Percentiles rank a stretch among this genome's conserved stretches.
Conservation (phyloP, 2,888 invertebrate genomes). For the Hylaea fasciaria region DNA sequence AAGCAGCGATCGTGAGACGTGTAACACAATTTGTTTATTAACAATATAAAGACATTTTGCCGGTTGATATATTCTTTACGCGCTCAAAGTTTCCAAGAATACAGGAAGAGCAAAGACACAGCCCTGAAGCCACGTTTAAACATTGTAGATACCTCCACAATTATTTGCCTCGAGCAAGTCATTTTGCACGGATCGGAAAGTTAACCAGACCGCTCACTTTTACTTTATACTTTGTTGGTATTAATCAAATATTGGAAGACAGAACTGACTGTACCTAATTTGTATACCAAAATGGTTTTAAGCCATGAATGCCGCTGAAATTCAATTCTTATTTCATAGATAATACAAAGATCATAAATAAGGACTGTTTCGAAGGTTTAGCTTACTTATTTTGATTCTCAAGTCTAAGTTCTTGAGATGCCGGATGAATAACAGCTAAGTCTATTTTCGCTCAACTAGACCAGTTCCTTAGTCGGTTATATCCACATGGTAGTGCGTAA, state of each 20-base stretch:
- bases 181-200: constrained; percentile 55
- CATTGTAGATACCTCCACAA: constrained; percentile 55
- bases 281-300: background rate
- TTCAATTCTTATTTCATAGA: no score
- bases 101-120: constrained; percentile 33
- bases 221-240: constrained; percentile 33
- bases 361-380: no score
- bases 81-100: background rate
- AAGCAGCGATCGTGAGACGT: constrained; percentile 18
- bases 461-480: constrained; percentile 4
- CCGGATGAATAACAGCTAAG: constrained; percentile 8
- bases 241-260: constrained; percentile 2
- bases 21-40: constrained; percentile 23
- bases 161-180: constrained; percentile 59
- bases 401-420: no score
- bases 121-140: constrained; percentile 52
- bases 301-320: background rate
- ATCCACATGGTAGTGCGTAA: constrained; percentile 35
- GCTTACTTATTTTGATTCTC: no score
- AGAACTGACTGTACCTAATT: background rate
- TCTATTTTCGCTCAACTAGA: constrained; percentile 36
- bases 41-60: background rate
- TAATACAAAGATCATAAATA: no score
- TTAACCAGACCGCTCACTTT: constrained; percentile 41
- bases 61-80: no score